Evolutionary conservation across 1,140 invertebrate genomes (phyloP), one percentile per base, ranked within the genome.

Genomic region (Pogonus chalceus): DNA sequence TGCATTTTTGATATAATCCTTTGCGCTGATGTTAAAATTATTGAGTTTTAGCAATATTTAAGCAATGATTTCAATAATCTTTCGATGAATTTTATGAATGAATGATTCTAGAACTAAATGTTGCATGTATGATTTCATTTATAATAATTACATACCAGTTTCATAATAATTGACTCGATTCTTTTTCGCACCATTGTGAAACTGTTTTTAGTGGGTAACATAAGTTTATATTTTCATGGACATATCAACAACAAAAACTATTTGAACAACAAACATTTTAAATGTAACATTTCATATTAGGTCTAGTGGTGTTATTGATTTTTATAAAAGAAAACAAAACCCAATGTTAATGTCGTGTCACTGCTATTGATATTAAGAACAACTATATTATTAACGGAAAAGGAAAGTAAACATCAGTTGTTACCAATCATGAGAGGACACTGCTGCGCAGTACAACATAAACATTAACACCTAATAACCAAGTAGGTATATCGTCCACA

Each of bases 111-210:
- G n/a, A n/a, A n/a, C n/a, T n/a, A n/a, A n/a, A n/a, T n/a, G n/a
- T n/a, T n/a, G n/a, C n/a, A n/a, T n/a, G n/a, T n/a, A n/a, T n/a
- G n/a, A n/a, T n/a, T n/a, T n/a, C n/a, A n/a, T n/a, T n/a, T n/a
- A n/a, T n/a, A n/a, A n/a, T n/a, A n/a, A n/a, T n/a, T 64, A 62
- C 62, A 52, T 60, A 64, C 62, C 60, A 62, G 53, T 60, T 58
- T 59, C 54, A 58, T 60, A 58, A 61, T 55, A 56, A 59, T 51
- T 49, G 51, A 56, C 52, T 59, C 55, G 55, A 57, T 52, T 39
- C 62, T 59, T 59, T 51, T 64, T 61, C 62, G 62, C 60, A 58
- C 54, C 56, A 57, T 51, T 22, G 53, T 51, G 43, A 51, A 35
- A 18, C 48, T 24, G 22, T 54, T 43, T 43, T 43, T 43, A 4